Evolutionary conservation across 2,888 invertebrate genomes (phyloP).

Genomic region (Scaptomyza tumidula): DNA sequence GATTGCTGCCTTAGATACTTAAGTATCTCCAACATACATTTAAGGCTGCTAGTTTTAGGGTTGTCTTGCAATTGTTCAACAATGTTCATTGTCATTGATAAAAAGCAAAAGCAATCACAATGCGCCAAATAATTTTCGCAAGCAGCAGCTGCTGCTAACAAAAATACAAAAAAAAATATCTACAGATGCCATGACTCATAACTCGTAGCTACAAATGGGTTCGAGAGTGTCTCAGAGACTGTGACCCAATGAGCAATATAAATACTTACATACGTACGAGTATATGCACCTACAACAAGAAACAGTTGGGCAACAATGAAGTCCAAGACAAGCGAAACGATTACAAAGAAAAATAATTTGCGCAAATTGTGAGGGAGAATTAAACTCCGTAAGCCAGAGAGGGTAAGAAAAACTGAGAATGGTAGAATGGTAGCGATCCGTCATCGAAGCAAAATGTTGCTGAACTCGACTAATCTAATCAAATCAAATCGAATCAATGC

Average conservation of each 20-base stretch:
- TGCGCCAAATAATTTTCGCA: slow-evolving; percentile 63
- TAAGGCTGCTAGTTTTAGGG: slow-evolving; percentile 30
- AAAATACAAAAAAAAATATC: slow-evolving; percentile 21
- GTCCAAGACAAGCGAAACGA: slow-evolving; percentile 70
- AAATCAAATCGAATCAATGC: slow-evolving; percentile 64
- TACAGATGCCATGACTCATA: slow-evolving; percentile 62
- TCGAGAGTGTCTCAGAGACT: slow-evolving; percentile 60
- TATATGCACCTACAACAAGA: slow-evolving; percentile 65
- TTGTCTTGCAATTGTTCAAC: slow-evolving; percentile 42
- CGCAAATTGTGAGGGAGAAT: slow-evolving; percentile 60
- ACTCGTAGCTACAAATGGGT: slow-evolving; percentile 35
- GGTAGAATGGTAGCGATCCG: slow-evolving; percentile 57
- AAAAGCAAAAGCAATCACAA: slow-evolving; percentile 65
- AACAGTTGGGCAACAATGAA: slow-evolving; percentile 67
- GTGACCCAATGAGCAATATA: slow-evolving; percentile 74
- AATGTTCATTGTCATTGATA: slow-evolving; percentile 71
- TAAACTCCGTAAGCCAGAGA: slow-evolving; percentile 1
- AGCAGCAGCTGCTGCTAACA: slow-evolving; percentile 49
- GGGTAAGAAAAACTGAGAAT: slow-evolving; percentile 30
- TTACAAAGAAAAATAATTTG: slow-evolving; percentile 79
- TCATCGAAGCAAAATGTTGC: slow-evolving; percentile 71
- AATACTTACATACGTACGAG: slow-evolving; percentile 37
- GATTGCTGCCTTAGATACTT: slow-evolving; percentile 33
- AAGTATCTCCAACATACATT: slow-evolving; percentile 24
- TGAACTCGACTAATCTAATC: slow-evolving; percentile 58